These are phyloP conservation scores for Hydropsyche tenuis DNA, from an alignment of 1,140 invertebrate species.

Conservation along the genomic window DNA sequence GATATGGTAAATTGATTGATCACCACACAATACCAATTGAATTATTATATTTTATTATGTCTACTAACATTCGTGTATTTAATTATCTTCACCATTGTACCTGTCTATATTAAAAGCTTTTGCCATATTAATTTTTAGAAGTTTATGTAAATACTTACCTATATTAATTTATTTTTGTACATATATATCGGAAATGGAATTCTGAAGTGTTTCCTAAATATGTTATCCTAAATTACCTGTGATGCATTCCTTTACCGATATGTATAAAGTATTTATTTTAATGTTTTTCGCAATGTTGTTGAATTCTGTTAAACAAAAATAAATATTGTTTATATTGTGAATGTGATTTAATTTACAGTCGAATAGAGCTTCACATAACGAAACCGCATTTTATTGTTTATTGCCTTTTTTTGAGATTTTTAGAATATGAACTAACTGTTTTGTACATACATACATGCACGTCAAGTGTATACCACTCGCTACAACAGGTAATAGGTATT, in stretches of 20 bases:
- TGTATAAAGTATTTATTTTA: background rate
- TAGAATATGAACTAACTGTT: conserved; percentile 17
- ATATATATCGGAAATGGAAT: conserved; percentile 22
- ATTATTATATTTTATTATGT: background rate
- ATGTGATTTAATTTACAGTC: conserved; percentile 20
- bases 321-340: conserved; percentile 10
- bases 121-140: conserved; percentile 18
- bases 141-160: conserved; percentile 19
- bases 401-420: background rate
- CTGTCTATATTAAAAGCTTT: conserved; percentile 17
- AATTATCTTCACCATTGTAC: conserved; percentile 1
- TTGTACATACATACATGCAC: background rate
- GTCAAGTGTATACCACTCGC: background rate
- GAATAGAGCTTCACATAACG: conserved; percentile 20
- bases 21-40: conserved; percentile 33
- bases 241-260: background rate
- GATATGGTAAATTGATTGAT: conserved; percentile 19
- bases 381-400: conserved; percentile 12
- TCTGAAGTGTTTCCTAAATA: too few relatives aligned
- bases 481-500: conserved; percentile 12
- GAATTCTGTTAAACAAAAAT: background rate
- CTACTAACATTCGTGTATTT: background rate
- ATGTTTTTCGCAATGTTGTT: background rate
- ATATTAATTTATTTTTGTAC: conserved; percentile 16
- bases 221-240: too few relatives aligned